Base-by-base conservation (phyloP, 1,140 invertebrate genomes). In the Latrodectus geometricus region DNA sequence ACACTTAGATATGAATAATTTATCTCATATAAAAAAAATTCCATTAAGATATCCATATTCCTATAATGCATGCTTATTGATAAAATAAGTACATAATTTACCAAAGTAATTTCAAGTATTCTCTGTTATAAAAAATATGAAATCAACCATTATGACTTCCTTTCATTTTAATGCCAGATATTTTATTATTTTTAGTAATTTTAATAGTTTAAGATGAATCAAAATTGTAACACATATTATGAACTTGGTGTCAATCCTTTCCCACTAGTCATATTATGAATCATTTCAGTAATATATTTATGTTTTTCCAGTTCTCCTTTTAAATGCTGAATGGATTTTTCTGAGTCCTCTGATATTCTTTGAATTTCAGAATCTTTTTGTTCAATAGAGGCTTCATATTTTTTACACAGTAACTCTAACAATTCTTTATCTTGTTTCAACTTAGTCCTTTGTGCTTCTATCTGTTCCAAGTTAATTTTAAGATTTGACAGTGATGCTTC, bases 181-280 rank as follows among this genome's bases (percentile, higher is more conserved):
- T 35, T 35, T 3, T n/a, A n/a, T n/a, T n/a, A n/a, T n/a, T n/a
- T n/a, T n/a, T n/a, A n/a, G n/a, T n/a, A n/a, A n/a, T n/a, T 35
- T 35, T 35, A 35, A 35, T 35, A 35, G 5, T 35, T 35, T 35
- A 61, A 61, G 17, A 61, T 61, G 8, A 61, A 61, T 17, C 17
- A 61, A 14, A 61, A 2, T 14, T 61, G 17, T 17, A 61, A 8
- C 11, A 56, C 8, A 61, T n/a, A 4, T 69, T 8, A 69, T 21
- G 70, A 20, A 20, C 54, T 75, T 4, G 73, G 73, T 15, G 73
- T 48, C 5, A 11, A 20, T 9, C 9, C 20, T 54, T 70, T 86
- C 12, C 83, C 83, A 77, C 75, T 86, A n/a, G 83, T 88, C n/a
- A 88, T 52, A 50, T 88, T 83, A 65, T 84, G 80, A 54, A 88